These are phyloP conservation scores for Pyrocephalus nanus DNA, from an alignment of 2,797 vertebrate genomes.

Conservation along the genomic window DNA sequence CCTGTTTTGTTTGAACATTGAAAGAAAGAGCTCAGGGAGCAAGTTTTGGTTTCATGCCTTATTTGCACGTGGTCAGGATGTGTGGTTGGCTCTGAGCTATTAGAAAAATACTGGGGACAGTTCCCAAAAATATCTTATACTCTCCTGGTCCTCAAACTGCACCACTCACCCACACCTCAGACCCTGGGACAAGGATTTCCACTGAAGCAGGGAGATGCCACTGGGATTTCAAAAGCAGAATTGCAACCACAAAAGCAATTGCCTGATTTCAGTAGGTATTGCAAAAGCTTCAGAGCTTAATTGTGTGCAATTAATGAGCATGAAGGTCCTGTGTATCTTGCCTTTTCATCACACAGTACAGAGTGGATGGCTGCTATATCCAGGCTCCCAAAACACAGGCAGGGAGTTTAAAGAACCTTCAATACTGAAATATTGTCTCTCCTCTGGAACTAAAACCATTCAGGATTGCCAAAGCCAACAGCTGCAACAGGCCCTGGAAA, in stretches of 20 bases:
- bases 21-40: not conserved
- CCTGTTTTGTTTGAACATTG: not conserved
- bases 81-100: not conserved
- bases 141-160: not conserved
- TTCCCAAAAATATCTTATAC: not conserved
- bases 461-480: not conserved
- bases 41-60: not conserved
- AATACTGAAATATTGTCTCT: not conserved
- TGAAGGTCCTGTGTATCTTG: not conserved
- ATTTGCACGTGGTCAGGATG: rapidly evolving
- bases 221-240: not conserved
- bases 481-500: not conserved
- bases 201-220: not conserved
- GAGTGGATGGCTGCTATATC: not conserved
- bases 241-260: not conserved
- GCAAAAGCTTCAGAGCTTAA: constrained; percentile 16
- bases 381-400: not conserved
- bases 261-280: not conserved
- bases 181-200: not conserved
- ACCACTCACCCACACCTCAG: not conserved
- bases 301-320: not conserved
- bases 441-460: not conserved
- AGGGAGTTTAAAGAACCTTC: not conserved
- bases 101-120: not conserved
- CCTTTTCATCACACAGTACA: not conserved